Evolutionary conservation across 2,797 vertebrate species (phyloP), one percentile per base, ranked within the genome.

Genomic region (Bryconaethiops microstoma): DNA sequence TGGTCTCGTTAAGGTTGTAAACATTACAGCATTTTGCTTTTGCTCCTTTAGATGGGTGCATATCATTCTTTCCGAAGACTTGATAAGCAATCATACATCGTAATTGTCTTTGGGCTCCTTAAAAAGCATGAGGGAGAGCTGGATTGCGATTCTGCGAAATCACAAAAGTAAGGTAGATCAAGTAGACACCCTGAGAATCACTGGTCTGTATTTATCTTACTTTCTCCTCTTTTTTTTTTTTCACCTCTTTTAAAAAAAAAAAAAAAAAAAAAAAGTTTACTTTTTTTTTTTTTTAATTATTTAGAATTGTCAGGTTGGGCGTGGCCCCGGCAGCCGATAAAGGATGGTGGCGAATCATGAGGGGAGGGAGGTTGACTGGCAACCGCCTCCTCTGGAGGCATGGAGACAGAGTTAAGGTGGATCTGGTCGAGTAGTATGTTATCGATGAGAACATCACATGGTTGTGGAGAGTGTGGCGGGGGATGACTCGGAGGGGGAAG

Each of bases 391-490:
- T 88, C 88, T 88, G 91, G 92, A 93, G 92, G 88, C 90, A 95
- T 95, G 94, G 91, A 92, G 90, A 94, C 93, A 92, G 92, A 83
- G 94, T 94, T 94, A 94, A 94, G 90, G 94, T 93, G 91, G 88
- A 91, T 88, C 91, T 91, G 89, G 90, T 93, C 90, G 86, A 92
- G 92, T 94, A 93, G 91, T 92, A 93, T 94, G 94, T 95, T 95
- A 94, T 94, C 90, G 54, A 95, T 95, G 95, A 94, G 90, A 92
- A 95, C 93, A 93, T 94, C 93, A 95, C 92, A 95, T 94, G 94
- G 92, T 29, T 92, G 92, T 91, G 92, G 72, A 91, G 92, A 92
- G 92, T 91, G 94, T 89, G 91, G 94, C 90, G 91, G 86, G 93
- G 89, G 90, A 94, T 95, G 94, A 90, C 92, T 90, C 91, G 90